Conservation (phyloP, 2,113 vertebrate species). For the Mesembrinibis cayennensis region DNA sequence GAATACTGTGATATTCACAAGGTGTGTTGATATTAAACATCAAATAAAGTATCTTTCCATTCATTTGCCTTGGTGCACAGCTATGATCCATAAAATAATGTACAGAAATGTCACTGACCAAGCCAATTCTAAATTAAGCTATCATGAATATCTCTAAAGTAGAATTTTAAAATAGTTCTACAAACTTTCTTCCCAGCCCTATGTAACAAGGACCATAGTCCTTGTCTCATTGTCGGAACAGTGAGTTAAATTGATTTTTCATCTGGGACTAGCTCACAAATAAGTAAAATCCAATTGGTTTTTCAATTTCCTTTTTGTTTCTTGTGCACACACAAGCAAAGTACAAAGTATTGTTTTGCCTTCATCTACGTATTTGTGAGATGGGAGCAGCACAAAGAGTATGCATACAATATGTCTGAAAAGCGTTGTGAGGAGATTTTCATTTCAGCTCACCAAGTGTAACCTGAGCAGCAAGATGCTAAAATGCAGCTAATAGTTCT, state of each 20-base stretch:
- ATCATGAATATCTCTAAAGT: neutral
- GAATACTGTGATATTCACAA: neutral
- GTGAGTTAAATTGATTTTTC: neutral
- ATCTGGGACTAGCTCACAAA: neutral
- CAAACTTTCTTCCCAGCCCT: neutral
- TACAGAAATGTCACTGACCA: neutral
- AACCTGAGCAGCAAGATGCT: neutral
- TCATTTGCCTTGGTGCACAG: neutral
- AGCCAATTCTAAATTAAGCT: neutral
- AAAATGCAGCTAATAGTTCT: neutral
- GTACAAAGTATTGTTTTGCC: neutral
- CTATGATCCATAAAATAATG: neutral
- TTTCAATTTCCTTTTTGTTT: neutral
- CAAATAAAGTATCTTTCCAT: neutral
- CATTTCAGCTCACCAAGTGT: neutral
- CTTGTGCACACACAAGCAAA: neutral
- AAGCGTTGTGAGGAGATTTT: neutral
- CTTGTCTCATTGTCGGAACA: neutral
- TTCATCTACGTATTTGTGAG: neutral
- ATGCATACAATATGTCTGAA: neutral
- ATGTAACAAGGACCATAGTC: neutral
- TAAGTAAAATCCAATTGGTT: neutral
- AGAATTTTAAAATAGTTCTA: neutral
- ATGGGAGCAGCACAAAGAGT: neutral
- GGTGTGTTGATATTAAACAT: neutral